These are phyloP conservation scores for Phaonia tiefii DNA, from an alignment of 2,888 invertebrate genomes.

Conservation along the genomic window DNA sequence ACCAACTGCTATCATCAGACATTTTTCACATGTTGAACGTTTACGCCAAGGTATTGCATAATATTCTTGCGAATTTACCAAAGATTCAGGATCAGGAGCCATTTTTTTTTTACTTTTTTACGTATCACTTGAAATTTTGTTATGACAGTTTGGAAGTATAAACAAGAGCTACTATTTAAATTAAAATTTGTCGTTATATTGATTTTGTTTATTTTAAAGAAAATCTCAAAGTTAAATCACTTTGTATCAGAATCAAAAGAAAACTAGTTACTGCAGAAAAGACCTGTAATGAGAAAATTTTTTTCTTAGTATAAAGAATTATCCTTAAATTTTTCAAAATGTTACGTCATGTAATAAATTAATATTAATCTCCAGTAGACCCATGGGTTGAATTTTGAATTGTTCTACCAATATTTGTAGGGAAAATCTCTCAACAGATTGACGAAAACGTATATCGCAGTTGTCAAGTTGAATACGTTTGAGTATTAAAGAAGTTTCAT, in stretches of 20 bases:
- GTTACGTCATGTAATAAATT: slow-evolving; percentile 72
- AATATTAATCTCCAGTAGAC: slow-evolving; percentile 74
- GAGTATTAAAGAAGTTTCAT: slow-evolving; percentile 72
- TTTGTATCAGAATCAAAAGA: slow-evolving; percentile 77
- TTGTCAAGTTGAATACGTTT: slow-evolving; percentile 71
- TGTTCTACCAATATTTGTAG: slow-evolving; percentile 70
- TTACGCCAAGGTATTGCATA: slow-evolving; percentile 47
- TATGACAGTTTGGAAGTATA: not conserved
- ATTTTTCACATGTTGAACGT: slow-evolving; percentile 54
- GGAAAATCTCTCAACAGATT: slow-evolving; percentile 75
- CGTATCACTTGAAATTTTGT: not conserved
- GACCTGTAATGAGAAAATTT: slow-evolving; percentile 68
- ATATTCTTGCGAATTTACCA: slow-evolving; percentile 17
- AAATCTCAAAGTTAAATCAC: slow-evolving; percentile 76
- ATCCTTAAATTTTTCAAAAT: slow-evolving; percentile 26
- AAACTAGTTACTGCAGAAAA: slow-evolving; percentile 76
- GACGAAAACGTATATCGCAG: slow-evolving; percentile 74
- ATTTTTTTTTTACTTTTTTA: slow-evolving; percentile 20
- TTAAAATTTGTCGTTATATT: slow-evolving; percentile 33
- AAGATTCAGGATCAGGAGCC: slow-evolving; percentile 40
- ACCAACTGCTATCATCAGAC: slow-evolving; percentile 49
- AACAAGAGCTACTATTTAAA: not conserved
- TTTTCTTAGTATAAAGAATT: slow-evolving; percentile 12
- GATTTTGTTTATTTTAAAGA: slow-evolving; percentile 72
- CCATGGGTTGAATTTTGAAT: slow-evolving; percentile 75